Evolutionary conservation across 1,140 invertebrate species (phyloP).

Genomic region (Trigoniulus corallinus): DNA sequence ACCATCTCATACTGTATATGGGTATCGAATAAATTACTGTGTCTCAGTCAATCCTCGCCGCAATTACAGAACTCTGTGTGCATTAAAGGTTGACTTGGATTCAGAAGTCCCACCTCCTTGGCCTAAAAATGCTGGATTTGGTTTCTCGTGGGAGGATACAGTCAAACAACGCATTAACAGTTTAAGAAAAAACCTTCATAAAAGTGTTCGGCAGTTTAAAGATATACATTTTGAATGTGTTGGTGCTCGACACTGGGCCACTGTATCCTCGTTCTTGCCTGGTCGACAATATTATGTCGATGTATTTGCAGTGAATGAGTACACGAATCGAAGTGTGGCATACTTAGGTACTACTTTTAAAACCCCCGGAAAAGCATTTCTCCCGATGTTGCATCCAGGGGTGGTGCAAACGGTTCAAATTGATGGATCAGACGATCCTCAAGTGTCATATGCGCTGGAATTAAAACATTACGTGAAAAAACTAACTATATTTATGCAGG

Average conservation of each 20-base stretch:
- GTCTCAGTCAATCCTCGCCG: slow-evolving; percentile 16
- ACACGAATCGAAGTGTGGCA: slow-evolving; percentile 16
- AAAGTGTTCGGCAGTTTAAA: slow-evolving; percentile 8
- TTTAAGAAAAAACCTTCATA: slow-evolving; percentile 13
- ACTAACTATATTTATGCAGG: neutral
- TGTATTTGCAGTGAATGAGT: slow-evolving; percentile 20
- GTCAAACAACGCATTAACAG: slow-evolving; percentile 6
- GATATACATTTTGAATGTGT: slow-evolving; percentile 18
- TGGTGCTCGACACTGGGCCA: slow-evolving; percentile 19
- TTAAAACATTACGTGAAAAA: neutral
- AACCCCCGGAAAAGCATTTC: slow-evolving; percentile 3
- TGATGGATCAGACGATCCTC: neutral
- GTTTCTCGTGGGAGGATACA: slow-evolving; percentile 17
- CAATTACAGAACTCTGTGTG: slow-evolving; percentile 20
- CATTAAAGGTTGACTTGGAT: slow-evolving; percentile 14
- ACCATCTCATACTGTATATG: slow-evolving; percentile 5
- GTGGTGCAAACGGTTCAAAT: neutral
- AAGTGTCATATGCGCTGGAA: neutral
- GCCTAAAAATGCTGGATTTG: slow-evolving; percentile 15
- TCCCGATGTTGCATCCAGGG: neutral
- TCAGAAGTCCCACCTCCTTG: slow-evolving; percentile 15
- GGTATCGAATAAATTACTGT: slow-evolving; percentile 19
- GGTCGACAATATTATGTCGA: slow-evolving; percentile 23
- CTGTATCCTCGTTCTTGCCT: slow-evolving; percentile 15
- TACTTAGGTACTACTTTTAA: slow-evolving; percentile 18